Percentiles rank a stretch among this genome's conserved stretches.
These are phyloP conservation scores for Lacerta agilis DNA, from an alignment of 2,797 vertebrate species.

Conservation along the genomic window DNA sequence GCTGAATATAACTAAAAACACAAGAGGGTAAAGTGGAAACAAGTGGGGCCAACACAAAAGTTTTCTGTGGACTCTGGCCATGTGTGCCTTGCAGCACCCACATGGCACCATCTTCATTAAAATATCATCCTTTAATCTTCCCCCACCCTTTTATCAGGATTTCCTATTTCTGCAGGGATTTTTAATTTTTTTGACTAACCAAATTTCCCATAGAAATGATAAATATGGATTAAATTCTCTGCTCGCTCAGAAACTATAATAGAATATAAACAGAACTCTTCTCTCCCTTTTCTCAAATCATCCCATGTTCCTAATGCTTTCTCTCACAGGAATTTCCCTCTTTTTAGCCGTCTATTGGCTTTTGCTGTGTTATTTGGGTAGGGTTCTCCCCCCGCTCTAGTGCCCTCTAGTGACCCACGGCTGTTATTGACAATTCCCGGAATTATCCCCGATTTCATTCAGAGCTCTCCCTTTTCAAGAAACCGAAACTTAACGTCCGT, in stretches of 20 bases:
- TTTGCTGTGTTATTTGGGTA: rapidly evolving
- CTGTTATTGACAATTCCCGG: conserved; percentile 39
- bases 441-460: conserved; percentile 16
- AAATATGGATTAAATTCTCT: too few species aligned
- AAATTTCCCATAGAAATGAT: too few species aligned
- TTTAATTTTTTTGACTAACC: too few species aligned
- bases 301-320: not conserved
- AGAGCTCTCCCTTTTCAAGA: conserved; percentile 25
- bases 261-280: not conserved
- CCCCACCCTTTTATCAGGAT: too few species aligned
- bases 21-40: not conserved
- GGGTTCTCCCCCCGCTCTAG: not conserved
- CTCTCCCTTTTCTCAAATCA: not conserved
- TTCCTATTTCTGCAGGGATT: too few species aligned
- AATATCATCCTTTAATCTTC: too few species aligned
- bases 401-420: not conserved
- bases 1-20: not conserved
- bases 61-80: too few species aligned
- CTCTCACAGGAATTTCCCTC: not conserved
- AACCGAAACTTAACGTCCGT: conserved; percentile 52
- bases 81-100: too few species aligned
- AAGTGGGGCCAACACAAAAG: not conserved
- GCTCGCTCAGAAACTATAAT: not conserved
- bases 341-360: not conserved
- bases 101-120: too few species aligned